Conservation (phyloP, 2,888 invertebrate species). For the Melangyna quadrimaculata region DNA sequence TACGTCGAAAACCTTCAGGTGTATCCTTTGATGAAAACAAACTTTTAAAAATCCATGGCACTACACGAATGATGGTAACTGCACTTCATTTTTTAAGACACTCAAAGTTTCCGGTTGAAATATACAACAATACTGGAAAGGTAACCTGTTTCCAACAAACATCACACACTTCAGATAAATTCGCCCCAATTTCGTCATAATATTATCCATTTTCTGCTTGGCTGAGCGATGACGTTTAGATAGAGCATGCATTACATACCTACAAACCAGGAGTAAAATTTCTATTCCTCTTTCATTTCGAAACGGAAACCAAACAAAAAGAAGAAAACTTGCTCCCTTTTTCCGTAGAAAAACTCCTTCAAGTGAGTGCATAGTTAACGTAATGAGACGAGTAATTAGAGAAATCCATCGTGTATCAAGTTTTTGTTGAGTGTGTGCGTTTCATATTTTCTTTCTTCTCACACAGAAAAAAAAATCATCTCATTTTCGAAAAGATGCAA, state of each 20-base stretch:
- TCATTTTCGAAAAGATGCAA: neutral
- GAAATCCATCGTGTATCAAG: conserved; percentile 38
- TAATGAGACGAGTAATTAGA: conserved; percentile 67
- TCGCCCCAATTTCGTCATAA: neutral
- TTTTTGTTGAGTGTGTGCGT: neutral
- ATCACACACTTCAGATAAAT: neutral
- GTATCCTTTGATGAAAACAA: neutral
- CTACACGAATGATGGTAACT: neutral
- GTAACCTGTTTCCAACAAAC: neutral
- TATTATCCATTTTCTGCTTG: neutral
- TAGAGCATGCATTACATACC: too few species aligned
- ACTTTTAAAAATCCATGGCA: neutral
- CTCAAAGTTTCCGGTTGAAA: conserved; percentile 32
- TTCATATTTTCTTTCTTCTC: neutral
- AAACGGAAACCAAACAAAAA: neutral
- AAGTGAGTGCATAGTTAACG: conserved; percentile 52
- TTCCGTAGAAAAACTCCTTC: neutral
- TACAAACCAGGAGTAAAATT: neutral
- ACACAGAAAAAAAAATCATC: neutral
- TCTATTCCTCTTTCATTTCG: neutral
- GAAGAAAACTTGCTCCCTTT: neutral
- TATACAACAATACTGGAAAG: too few species aligned
- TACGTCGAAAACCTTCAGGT: neutral
- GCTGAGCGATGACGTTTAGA: neutral
- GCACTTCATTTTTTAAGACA: neutral